Conservation (phyloP, 1,140 invertebrate genomes). For the Galendromus occidentalis region DNA sequence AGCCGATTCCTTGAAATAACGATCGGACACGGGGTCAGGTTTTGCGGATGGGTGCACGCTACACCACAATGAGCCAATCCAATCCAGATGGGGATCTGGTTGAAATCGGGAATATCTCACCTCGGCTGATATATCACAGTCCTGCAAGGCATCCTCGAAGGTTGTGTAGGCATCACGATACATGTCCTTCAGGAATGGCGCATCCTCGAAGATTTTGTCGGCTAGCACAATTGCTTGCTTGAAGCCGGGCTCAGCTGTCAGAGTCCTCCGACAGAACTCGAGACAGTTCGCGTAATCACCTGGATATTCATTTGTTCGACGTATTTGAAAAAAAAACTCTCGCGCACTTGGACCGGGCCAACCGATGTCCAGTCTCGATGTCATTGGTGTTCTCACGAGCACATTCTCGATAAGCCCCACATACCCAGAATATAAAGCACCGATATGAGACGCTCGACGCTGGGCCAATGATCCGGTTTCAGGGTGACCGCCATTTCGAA, state of each 20-base stretch:
- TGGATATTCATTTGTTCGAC: background rate
- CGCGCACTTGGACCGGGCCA: too few relatives aligned
- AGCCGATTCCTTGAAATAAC: background rate
- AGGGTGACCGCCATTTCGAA: slow-evolving; percentile 5
- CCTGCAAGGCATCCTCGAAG: background rate
- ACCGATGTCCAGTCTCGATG: too few relatives aligned
- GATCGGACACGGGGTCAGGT: too few relatives aligned
- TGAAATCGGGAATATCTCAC: background rate
- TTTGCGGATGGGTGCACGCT: too few relatives aligned
- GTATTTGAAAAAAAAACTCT: background rate
- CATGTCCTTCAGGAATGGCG: background rate
- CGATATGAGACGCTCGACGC: background rate
- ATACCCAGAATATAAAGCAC: background rate
- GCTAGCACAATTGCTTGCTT: background rate
- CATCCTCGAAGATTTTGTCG: background rate
- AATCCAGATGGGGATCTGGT: too few relatives aligned
- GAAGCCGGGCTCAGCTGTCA: background rate
- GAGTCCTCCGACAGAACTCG: background rate
- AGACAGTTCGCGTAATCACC: background rate
- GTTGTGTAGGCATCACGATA: background rate
- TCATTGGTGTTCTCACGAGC: too few relatives aligned
- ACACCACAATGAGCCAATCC: too few relatives aligned
- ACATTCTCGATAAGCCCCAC: background rate
- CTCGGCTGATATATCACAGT: background rate
- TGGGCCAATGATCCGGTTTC: background rate